A percentile compares a stretch with the other conserved stretches of the same genome.
Conservation (phyloP, 2,888 invertebrate species). For the Arge pagana region DNA sequence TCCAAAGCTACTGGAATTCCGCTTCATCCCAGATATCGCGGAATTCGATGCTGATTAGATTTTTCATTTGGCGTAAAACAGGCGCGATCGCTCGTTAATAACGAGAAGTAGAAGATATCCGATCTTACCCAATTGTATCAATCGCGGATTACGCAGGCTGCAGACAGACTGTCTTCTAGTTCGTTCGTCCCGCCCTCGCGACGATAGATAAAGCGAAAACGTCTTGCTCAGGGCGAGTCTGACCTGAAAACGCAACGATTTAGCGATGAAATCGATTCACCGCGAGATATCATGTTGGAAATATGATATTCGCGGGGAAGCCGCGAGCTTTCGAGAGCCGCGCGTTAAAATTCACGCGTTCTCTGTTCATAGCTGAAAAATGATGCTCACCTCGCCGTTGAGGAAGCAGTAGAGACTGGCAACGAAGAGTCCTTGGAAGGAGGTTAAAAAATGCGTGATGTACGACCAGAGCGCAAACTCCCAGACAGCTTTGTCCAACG, state of each 20-base stretch:
- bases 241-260: conserved; percentile 39
- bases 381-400: conserved; percentile 74
- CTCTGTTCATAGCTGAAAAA: no score
- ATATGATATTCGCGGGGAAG: no score
- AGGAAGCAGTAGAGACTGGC: conserved; percentile 81
- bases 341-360: neutral
- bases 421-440: conserved; percentile 84
- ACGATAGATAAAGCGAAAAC: conserved; percentile 47
- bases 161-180: conserved; percentile 47
- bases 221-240: conserved; percentile 49
- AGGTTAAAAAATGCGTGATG: conserved; percentile 76
- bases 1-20: no score
- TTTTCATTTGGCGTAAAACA: neutral
- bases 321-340: neutral
- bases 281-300: no score
- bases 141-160: conserved; percentile 46
- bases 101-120: no score
- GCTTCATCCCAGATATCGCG: no score
- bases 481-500: conserved; percentile 69
- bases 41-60: neutral
- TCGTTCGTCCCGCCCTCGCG: conserved; percentile 44
- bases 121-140: conserved; percentile 46
- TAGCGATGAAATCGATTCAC: no score
- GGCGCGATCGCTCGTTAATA: neutral
- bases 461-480: conserved; percentile 82